Evolutionary conservation across 35 echinoderm and acorn worm genomes (phyloP).

Genomic region (Amphiura filiformis): DNA sequence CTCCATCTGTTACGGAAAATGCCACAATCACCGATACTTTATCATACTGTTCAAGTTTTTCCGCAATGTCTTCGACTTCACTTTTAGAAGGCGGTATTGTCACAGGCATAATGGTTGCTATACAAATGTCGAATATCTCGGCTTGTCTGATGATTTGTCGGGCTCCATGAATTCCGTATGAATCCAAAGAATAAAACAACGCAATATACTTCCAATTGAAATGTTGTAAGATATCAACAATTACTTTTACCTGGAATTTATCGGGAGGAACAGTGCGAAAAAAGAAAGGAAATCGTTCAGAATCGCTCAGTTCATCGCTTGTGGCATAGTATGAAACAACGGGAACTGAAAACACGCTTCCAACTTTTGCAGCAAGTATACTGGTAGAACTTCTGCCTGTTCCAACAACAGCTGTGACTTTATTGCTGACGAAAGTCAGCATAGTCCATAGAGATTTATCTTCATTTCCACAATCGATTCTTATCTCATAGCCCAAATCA

Average conservation of each 20-base stretch:
- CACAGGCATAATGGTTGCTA: not conserved
- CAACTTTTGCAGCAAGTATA: not conserved
- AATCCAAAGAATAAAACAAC: not conserved
- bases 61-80: not conserved
- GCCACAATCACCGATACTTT: conserved; percentile 23
- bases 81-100: not conserved
- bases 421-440: not conserved
- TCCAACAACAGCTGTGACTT: conserved; percentile 1
- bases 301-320: conserved; percentile 67
- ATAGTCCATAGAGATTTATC: not conserved
- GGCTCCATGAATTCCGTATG: conserved; percentile 11
- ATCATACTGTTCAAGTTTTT: not conserved
- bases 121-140: conserved; percentile 6
- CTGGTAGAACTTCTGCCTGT: conserved; percentile 6
- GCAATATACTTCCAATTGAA: conserved; percentile 40
- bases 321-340: conserved; percentile 30
- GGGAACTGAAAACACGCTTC: not conserved
- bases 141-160: not conserved
- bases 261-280: conserved; percentile 63
- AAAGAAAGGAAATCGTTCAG: conserved; percentile 38
- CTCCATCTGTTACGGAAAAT: not conserved
- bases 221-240: conserved; percentile 19
- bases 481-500: too few relatives aligned
- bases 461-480: too few relatives aligned
- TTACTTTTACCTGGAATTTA: conserved; percentile 44